phyloP scores from a whole-genome alignment of 2,888 invertebrate species.

The Hylaea fasciaria region DNA sequence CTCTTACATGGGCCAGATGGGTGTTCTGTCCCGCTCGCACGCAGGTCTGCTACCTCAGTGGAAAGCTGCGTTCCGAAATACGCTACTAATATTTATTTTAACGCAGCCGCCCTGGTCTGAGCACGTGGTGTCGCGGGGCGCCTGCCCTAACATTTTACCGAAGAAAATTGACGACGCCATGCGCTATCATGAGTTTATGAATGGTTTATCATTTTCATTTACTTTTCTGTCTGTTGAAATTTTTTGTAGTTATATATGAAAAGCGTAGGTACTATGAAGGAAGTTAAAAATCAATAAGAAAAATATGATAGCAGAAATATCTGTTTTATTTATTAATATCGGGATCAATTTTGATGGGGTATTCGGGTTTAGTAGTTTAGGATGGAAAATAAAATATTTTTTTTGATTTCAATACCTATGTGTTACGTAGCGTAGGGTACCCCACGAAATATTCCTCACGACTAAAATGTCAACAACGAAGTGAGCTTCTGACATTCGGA shows the following conservation, averaged over 20 bases:
- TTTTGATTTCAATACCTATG: too few relatives aligned
- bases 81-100: conserved; percentile 85
- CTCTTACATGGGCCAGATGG: conserved; percentile 55
- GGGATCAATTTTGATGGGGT: too few relatives aligned
- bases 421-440: too few relatives aligned
- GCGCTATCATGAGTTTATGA: conserved; percentile 3
- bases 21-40: conserved; percentile 63
- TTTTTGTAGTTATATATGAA: too few relatives aligned
- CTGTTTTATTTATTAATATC: too few relatives aligned
- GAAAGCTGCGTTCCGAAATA: conserved; percentile 79
- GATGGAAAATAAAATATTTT: too few relatives aligned
- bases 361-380: too few relatives aligned
- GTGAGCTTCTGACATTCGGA: conserved; percentile 35
- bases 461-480: conserved; percentile 35
- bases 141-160: conserved; percentile 13
- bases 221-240: background rate
- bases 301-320: too few relatives aligned
- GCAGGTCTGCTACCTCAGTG: conserved; percentile 63
- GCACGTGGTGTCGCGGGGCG: conserved; percentile 68
- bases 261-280: too few relatives aligned
- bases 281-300: too few relatives aligned
- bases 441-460: too few relatives aligned
- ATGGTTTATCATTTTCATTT: background rate
- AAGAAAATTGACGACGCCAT: conserved; percentile 15
- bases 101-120: conserved; percentile 73